Conservation (phyloP, 1,140 invertebrate genomes). For the Rhopalosiphum padi region DNA sequence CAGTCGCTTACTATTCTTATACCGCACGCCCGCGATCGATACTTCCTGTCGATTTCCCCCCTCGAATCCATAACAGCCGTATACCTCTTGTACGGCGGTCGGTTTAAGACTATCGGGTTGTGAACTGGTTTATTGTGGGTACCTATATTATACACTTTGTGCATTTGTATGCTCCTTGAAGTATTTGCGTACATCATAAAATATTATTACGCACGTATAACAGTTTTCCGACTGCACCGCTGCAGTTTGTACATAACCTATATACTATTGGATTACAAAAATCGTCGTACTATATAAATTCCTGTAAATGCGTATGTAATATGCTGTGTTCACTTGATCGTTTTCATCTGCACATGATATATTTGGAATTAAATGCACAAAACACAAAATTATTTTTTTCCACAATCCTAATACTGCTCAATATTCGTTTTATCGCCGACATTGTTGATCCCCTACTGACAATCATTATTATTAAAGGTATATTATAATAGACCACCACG, state of each 20-base stretch:
- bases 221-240: not conserved
- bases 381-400: not conserved
- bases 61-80: not conserved
- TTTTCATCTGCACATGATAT: not conserved
- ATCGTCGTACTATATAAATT: not conserved
- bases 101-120: not conserved
- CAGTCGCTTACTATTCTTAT: not conserved
- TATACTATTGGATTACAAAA: not conserved
- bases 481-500: not conserved
- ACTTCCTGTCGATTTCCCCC: not conserved
- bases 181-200: too few species aligned
- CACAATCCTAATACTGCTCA: not conserved
- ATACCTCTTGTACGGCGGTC: not conserved
- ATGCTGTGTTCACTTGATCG: not conserved
- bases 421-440: not conserved
- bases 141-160: not conserved
- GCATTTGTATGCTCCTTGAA: not conserved
- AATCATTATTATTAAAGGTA: not conserved
- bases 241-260: not conserved
- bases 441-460: not conserved
- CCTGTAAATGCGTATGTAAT: not conserved
- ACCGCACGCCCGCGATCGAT: not conserved
- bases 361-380: not conserved
- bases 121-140: not conserved
- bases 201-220: too few species aligned